These are phyloP conservation scores for Hephaestus fuliginosus DNA, from an alignment of 2,797 vertebrate genomes.

Conservation along the genomic window DNA sequence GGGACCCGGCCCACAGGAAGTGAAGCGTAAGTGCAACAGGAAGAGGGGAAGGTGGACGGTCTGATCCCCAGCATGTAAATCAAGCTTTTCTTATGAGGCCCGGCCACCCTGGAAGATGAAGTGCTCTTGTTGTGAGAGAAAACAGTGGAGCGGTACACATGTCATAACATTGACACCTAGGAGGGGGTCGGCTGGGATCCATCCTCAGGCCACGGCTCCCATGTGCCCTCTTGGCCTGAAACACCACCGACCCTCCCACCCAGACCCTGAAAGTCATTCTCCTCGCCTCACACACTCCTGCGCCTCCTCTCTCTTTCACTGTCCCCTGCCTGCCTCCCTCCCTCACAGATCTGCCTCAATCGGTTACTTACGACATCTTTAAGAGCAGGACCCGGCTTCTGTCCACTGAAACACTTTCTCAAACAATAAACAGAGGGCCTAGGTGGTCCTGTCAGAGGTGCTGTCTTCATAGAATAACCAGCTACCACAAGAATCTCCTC, in stretches of 20 bases:
- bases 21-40: slow-evolving; percentile 88
- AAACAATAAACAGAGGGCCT: slow-evolving; percentile 90
- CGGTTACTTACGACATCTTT: slow-evolving; percentile 55
- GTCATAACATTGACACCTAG: slow-evolving; percentile 91
- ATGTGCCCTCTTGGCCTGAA: slow-evolving; percentile 75
- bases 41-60: slow-evolving; percentile 87
- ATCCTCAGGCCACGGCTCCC: slow-evolving; percentile 78
- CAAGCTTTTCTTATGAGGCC: slow-evolving; percentile 89
- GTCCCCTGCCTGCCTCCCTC: slow-evolving; percentile 14
- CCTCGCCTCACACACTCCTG: slow-evolving; percentile 31
- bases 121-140: slow-evolving; percentile 94
- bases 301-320: slow-evolving; percentile 13
- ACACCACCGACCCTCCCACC: slow-evolving; percentile 39
- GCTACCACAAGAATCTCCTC: slow-evolving; percentile 79
- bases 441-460: slow-evolving; percentile 90
- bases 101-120: slow-evolving; percentile 92
- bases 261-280: slow-evolving; percentile 47
- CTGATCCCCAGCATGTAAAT: slow-evolving; percentile 91
- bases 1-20: slow-evolving; percentile 83
- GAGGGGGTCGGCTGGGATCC: slow-evolving; percentile 80
- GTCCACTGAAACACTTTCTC: slow-evolving; percentile 84
- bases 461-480: slow-evolving; percentile 86
- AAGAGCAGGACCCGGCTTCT: slow-evolving; percentile 75
- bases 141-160: slow-evolving; percentile 92
- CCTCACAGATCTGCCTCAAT: slow-evolving; percentile 44